These are phyloP conservation scores for Tetrax tetrax DNA, from an alignment of 2,113 vertebrate species.

Conservation along the genomic window DNA sequence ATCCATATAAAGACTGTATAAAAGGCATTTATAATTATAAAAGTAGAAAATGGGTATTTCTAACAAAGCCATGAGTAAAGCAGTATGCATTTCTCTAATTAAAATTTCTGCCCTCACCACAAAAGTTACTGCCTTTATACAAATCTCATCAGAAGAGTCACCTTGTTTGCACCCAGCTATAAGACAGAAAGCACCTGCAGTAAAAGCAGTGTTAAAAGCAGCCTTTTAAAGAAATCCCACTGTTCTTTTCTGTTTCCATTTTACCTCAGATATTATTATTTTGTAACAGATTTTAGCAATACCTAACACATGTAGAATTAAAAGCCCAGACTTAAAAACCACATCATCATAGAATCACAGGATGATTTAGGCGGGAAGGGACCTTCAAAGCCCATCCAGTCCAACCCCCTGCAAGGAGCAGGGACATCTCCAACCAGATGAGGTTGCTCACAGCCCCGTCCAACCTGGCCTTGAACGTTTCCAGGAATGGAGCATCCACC, in stretches of 20 bases:
- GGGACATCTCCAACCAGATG: too few relatives aligned
- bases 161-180: neutral
- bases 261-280: neutral
- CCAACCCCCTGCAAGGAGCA: too few relatives aligned
- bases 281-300: neutral
- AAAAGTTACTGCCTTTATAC: neutral
- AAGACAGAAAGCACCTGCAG: neutral
- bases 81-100: neutral
- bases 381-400: too few relatives aligned
- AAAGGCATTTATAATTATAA: neutral
- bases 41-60: neutral
- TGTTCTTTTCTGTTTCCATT: neutral
- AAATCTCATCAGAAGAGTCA: neutral
- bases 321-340: neutral
- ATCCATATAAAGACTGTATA: neutral
- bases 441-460: too few relatives aligned
- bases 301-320: neutral
- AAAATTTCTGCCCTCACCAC: conserved; percentile 14
- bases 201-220: conserved; percentile 14
- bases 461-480: too few relatives aligned
- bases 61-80: neutral
- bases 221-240: neutral
- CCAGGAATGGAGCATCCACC: too few relatives aligned
- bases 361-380: too few relatives aligned
- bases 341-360: too few relatives aligned